Conservation (phyloP, 1,140 invertebrate genomes). For the Drosophila novamexicana region DNA sequence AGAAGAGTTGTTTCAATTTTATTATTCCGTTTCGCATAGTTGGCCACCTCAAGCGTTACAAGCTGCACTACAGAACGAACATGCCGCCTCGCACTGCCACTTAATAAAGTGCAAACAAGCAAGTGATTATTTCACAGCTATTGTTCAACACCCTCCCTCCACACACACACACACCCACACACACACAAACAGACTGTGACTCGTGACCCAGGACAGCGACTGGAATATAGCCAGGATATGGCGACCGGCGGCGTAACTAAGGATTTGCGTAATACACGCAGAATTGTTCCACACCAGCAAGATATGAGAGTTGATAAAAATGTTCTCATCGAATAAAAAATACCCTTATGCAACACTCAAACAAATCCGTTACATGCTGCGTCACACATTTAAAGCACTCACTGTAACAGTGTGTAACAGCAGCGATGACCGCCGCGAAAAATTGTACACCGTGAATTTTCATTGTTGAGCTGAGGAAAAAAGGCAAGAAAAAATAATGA, state of each 20-base stretch:
- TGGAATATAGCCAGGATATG: slow-evolving; percentile 19
- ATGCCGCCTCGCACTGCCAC: slow-evolving; percentile 27
- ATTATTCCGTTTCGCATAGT: neutral
- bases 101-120: slow-evolving; percentile 80
- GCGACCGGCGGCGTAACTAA: slow-evolving; percentile 39
- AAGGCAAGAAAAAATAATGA: slow-evolving; percentile 30
- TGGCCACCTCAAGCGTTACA: slow-evolving; percentile 20
- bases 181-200: slow-evolving; percentile 12
- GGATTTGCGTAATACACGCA: slow-evolving; percentile 75
- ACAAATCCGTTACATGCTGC: neutral
- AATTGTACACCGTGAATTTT: slow-evolving; percentile 56
- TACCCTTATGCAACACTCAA: slow-evolving; percentile 4
- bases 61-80: slow-evolving; percentile 7
- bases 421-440: slow-evolving; percentile 43
- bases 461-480: slow-evolving; percentile 38
- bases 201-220: slow-evolving; percentile 1
- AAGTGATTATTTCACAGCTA: slow-evolving; percentile 81
- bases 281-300: slow-evolving; percentile 43
- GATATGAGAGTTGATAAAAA: slow-evolving; percentile 14
- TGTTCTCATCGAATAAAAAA: neutral
- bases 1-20: neutral
- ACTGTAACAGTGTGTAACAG: neutral
- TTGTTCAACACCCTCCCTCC: slow-evolving; percentile 55
- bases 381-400: neutral
- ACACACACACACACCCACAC: slow-evolving; percentile 19